phyloP scores from a whole-genome alignment of 2,888 invertebrate species.

The Campoletis raptor region DNA sequence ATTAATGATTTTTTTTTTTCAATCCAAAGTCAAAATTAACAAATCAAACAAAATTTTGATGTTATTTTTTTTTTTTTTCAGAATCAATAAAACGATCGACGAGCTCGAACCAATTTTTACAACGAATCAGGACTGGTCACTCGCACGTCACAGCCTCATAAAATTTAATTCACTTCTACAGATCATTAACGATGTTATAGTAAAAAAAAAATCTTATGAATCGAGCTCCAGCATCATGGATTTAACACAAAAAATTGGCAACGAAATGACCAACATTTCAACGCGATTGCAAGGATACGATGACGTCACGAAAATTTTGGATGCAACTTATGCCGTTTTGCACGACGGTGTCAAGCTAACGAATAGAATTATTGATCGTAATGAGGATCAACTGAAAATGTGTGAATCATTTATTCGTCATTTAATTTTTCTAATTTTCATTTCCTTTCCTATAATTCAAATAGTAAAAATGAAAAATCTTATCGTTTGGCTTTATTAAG shows the following conservation, averaged over 20 bases:
- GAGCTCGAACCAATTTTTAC: conserved; percentile 77
- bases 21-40: neutral
- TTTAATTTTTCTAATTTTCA: neutral
- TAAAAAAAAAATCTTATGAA: conserved; percentile 51
- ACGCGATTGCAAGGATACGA: conserved; percentile 39
- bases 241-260: conserved; percentile 65
- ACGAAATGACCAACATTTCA: conserved; percentile 47
- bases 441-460: too few relatives aligned
- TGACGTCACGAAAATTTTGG: conserved; percentile 75
- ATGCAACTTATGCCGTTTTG: conserved; percentile 74
- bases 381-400: conserved; percentile 75
- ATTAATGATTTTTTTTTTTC: neutral
- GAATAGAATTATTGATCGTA: conserved; percentile 74
- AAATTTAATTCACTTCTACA: conserved; percentile 76
- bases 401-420: conserved; percentile 59
- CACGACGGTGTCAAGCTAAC: conserved; percentile 76
- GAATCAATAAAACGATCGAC: conserved; percentile 76
- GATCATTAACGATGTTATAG: conserved; percentile 71
- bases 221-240: conserved; percentile 59
- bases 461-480: too few relatives aligned
- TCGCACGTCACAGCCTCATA: conserved; percentile 73
- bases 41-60: neutral
- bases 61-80: conserved; percentile 63
- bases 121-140: conserved; percentile 74
- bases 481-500: too few relatives aligned